Evolutionary conservation across 1,140 invertebrate species (phyloP).

Genomic region (Cardiocondyla obscurior): DNA sequence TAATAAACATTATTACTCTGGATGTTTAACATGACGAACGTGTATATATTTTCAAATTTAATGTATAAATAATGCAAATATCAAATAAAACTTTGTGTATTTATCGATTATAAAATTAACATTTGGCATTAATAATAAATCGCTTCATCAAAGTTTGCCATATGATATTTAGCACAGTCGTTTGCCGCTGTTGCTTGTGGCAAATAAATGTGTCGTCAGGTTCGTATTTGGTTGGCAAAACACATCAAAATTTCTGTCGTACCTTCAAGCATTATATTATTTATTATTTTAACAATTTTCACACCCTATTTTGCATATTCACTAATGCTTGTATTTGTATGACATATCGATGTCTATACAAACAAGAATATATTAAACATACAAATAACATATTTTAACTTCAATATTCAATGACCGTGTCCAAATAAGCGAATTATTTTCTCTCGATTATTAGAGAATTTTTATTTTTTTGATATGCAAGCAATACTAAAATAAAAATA

Average conservation of each 20-base stretch:
- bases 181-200: background rate
- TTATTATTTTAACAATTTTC: slow-evolving; percentile 1
- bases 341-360: background rate
- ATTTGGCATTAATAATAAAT: slow-evolving; percentile 15
- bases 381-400: background rate
- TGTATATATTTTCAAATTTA: background rate
- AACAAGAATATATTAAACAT: background rate
- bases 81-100: background rate
- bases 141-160: slow-evolving; percentile 8
- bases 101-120: slow-evolving; percentile 5
- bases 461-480: no score
- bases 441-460: no score
- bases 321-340: background rate
- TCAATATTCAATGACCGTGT: background rate
- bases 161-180: slow-evolving; percentile 14
- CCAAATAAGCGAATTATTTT: background rate
- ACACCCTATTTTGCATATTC: background rate
- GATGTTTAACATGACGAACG: background rate
- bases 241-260: slow-evolving; percentile 4
- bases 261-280: slow-evolving; percentile 7
- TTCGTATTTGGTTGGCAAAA: background rate
- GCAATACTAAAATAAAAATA: no score
- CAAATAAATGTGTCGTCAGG: background rate
- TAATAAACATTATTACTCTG: background rate
- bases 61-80: background rate